Evolutionary conservation across 2,888 invertebrate genomes (phyloP).

Genomic region (Drosophila niveifrons): DNA sequence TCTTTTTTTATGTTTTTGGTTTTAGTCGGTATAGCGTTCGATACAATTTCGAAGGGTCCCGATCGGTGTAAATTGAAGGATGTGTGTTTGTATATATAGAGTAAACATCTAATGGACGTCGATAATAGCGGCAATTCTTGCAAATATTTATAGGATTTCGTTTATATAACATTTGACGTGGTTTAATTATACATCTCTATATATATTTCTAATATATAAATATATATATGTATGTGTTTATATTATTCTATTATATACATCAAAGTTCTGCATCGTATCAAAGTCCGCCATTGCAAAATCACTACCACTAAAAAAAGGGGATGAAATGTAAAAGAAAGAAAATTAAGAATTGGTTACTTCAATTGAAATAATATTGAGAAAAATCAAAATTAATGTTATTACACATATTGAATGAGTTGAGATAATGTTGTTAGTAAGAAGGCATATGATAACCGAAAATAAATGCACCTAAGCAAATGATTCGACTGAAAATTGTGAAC

Average conservation of each 20-base stretch:
- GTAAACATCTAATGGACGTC: conserved; percentile 63
- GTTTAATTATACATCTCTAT: conserved; percentile 37
- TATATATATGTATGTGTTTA: conserved; percentile 28
- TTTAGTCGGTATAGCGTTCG: conserved; percentile 18
- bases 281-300: conserved; percentile 80
- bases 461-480: conserved; percentile 12
- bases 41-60: conserved; percentile 40
- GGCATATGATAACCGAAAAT: conserved; percentile 23
- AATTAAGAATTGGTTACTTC: conserved; percentile 49
- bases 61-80: conserved; percentile 39
- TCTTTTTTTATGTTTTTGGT: neutral
- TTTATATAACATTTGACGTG: conserved; percentile 43
- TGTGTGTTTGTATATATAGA: conserved; percentile 26
- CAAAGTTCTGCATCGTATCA: conserved; percentile 71
- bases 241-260: conserved; percentile 58
- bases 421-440: conserved; percentile 36
- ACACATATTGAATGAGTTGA: conserved; percentile 22
- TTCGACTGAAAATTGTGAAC: conserved; percentile 1
- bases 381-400: conserved; percentile 11
- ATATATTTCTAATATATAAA: conserved; percentile 33
- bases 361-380: conserved; percentile 32
- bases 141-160: conserved; percentile 44
- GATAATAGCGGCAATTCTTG: conserved; percentile 52
- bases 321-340: conserved; percentile 22
- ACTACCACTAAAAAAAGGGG: conserved; percentile 68